A percentile compares a stretch with the other conserved stretches of the same genome.
These are phyloP conservation scores for Pristionchus entomophagus DNA, from an alignment of 2,888 invertebrate genomes.

Conservation along the genomic window DNA sequence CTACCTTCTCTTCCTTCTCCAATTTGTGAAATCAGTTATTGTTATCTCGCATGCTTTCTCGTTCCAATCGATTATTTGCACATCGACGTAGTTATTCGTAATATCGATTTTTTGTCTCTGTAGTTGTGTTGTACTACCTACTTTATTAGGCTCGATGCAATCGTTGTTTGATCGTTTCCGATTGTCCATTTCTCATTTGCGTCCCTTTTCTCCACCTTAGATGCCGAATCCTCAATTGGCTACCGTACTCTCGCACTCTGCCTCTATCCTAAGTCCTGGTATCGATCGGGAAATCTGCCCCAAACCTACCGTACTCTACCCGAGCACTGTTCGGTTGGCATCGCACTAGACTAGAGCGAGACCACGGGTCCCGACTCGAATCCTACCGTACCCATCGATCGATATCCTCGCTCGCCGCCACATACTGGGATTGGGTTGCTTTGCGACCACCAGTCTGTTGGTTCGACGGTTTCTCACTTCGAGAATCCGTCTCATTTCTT, in stretches of 20 bases:
- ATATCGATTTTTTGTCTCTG: neutral
- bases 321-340: neutral
- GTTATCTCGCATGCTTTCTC: too few relatives aligned
- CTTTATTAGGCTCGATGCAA: too few relatives aligned
- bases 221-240: neutral
- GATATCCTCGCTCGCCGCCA: neutral
- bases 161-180: neutral
- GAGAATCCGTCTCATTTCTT: neutral
- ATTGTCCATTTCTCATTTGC: neutral
- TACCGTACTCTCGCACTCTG: neutral
- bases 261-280: neutral
- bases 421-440: neutral
- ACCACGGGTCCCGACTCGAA: slow-evolving; percentile 13
- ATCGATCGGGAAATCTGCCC: neutral
- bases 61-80: neutral
- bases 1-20: neutral
- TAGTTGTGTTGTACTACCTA: too few relatives aligned
- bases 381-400: slow-evolving; percentile 42
- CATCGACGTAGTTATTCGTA: too few relatives aligned
- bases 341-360: slow-evolving; percentile 8
- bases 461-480: neutral
- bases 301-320: neutral
- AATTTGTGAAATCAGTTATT: too few relatives aligned
- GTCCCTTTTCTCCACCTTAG: neutral
- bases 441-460: neutral